Conservation (phyloP, 1,140 invertebrate genomes). For the Aplysia californica region DNA sequence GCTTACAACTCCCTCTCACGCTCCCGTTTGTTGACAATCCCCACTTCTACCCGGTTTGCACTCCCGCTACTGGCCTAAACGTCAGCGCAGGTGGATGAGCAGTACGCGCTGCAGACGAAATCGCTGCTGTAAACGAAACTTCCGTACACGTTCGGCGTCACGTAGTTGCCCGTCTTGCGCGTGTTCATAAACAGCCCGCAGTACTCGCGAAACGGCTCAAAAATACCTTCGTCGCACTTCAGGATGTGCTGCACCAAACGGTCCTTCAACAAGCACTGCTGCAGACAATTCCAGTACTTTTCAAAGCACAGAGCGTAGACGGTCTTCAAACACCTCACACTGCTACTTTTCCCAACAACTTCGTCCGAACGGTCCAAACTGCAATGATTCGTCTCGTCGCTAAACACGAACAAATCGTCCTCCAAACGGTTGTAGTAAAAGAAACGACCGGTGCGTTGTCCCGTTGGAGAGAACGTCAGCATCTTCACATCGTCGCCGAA, state of each 20-base stretch:
- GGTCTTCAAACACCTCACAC: too few species aligned
- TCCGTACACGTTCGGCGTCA: neutral
- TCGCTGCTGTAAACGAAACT: neutral
- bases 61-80: neutral
- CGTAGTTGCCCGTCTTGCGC: too few species aligned
- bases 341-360: too few species aligned
- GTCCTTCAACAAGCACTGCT: neutral
- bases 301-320: neutral
- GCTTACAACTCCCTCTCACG: neutral
- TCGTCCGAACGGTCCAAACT: neutral
- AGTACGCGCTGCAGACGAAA: neutral
- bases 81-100: neutral
- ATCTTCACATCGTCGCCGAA: neutral
- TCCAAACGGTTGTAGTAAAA: neutral
- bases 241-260: neutral
- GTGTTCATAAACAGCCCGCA: neutral
- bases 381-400: neutral
- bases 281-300: neutral
- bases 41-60: too few species aligned
- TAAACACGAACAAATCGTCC: neutral
- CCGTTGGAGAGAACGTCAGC: neutral
- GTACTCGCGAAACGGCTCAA: neutral
- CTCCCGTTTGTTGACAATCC: too few species aligned
- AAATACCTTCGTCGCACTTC: neutral
- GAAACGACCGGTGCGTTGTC: neutral